Percentiles rank a stretch among this genome's conserved stretches.
Evolutionary conservation across 2,888 invertebrate genomes (phyloP).

Genomic region (Panzeria rudis): DNA sequence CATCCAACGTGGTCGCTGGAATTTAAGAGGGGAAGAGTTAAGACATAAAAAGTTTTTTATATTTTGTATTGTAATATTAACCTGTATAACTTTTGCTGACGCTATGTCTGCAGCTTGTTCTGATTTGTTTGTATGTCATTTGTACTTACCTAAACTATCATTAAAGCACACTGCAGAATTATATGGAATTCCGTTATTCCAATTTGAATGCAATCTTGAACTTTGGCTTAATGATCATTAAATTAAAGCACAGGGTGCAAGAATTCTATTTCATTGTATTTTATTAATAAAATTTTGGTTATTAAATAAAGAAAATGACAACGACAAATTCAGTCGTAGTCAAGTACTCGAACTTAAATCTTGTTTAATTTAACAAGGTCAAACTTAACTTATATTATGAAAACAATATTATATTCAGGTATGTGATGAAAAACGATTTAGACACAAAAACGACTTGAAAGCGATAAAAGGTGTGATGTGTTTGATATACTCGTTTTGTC

Average conservation of each 20-base stretch:
- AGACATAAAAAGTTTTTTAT: background rate
- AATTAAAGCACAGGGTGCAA: background rate
- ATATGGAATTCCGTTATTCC: background rate
- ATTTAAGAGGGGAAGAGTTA: no score
- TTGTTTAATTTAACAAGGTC: no score
- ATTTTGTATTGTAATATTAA: conserved; percentile 2
- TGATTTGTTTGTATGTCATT: background rate
- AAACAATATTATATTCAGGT: no score
- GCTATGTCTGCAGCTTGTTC: background rate
- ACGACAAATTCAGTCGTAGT: background rate
- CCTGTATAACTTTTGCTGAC: conserved; percentile 4
- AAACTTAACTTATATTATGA: no score
- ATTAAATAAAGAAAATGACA: conserved; percentile 12
- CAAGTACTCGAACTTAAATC: conserved; percentile 6
- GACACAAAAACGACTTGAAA: no score
- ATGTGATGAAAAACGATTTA: no score
- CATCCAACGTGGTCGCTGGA: no score
- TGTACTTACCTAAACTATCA: background rate
- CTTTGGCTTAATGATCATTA: background rate
- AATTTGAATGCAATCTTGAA: conserved; percentile 2
- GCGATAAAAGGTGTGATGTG: no score
- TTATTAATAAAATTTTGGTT: background rate
- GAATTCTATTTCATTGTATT: conserved; percentile 7
- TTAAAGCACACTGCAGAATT: background rate
- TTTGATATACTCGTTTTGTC: no score